phyloP scores from a whole-genome alignment of 2,113 vertebrate genomes.

The Tachuris rubrigastra region DNA sequence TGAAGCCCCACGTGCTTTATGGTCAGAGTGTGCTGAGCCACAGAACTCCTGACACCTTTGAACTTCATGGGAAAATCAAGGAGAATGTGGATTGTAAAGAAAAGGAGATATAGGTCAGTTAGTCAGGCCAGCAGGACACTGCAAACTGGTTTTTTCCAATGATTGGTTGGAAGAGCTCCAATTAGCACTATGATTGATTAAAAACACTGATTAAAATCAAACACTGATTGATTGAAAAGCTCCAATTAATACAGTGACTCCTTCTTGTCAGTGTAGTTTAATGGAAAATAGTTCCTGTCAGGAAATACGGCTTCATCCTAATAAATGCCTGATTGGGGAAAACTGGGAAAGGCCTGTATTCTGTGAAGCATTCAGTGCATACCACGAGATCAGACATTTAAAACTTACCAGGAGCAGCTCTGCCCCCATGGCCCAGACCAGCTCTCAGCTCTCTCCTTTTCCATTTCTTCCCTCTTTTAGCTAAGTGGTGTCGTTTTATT shows the following conservation, averaged over 20 bases:
- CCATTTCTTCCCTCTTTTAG: background rate
- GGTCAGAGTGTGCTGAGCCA: background rate
- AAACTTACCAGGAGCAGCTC: background rate
- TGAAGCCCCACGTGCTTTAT: background rate
- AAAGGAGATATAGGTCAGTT: no score
- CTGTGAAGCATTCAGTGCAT: background rate
- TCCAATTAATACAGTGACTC: background rate
- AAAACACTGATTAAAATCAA: background rate
- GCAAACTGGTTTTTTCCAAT: background rate
- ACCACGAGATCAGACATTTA: background rate
- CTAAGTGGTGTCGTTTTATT: background rate
- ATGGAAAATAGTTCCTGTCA: background rate
- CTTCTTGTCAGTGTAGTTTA: background rate
- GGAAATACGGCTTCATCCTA: background rate
- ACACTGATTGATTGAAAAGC: background rate
- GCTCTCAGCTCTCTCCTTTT: background rate
- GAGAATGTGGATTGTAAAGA: background rate
- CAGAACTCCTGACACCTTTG: background rate
- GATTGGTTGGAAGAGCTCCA: background rate
- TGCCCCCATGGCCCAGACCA: background rate
- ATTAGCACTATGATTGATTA: background rate
- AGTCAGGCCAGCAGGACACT: background rate
- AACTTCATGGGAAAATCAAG: background rate
- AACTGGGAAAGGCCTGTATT: background rate
- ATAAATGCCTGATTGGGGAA: background rate